phyloP scores from a whole-genome alignment of 53 echinoderm and acorn worm species.

The Luidia sarsii region DNA sequence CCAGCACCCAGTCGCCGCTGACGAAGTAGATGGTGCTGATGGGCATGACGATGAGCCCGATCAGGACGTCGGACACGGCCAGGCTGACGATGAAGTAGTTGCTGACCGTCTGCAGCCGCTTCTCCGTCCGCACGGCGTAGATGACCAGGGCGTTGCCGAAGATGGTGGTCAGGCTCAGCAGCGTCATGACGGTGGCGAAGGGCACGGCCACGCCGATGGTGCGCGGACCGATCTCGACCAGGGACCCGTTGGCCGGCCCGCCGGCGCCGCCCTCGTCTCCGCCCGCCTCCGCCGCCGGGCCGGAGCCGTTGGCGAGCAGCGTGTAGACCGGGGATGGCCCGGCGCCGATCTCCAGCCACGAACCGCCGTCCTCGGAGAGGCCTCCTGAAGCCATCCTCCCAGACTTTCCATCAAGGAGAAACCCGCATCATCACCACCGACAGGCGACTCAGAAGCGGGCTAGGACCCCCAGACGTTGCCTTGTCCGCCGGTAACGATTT shows the following conservation, averaged over 20 bases:
- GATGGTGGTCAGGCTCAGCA: constrained; percentile 78
- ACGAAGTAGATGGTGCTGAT: constrained; percentile 86
- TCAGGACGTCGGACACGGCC: constrained; percentile 91
- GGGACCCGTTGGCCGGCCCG: background rate
- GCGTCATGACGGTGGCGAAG: constrained; percentile 78
- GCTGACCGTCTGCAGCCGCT: constrained; percentile 88
- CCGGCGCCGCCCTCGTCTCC: too few species aligned
- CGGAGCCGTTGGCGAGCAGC: constrained; percentile 29
- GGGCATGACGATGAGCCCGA: constrained; percentile 92
- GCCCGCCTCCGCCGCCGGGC: background rate
- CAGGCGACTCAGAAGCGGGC: too few species aligned
- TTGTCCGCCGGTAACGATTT: too few species aligned
- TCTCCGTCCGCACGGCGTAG: constrained; percentile 85
- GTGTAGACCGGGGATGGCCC: constrained; percentile 6
- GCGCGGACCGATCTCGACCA: background rate
- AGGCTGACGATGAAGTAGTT: constrained; percentile 94
- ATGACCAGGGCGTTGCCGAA: constrained; percentile 92
- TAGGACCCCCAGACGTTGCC: too few species aligned
- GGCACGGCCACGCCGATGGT: constrained; percentile 67
- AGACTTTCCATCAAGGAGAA: constrained; percentile 29
- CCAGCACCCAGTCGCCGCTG: constrained; percentile 73
- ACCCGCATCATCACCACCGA: background rate
- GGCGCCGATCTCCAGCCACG: background rate
- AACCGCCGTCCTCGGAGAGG: constrained; percentile 7
- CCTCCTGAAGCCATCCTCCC: constrained; percentile 58